Conservation (phyloP, 2,113 vertebrate genomes). For the Rhombomys opimus region DNA sequence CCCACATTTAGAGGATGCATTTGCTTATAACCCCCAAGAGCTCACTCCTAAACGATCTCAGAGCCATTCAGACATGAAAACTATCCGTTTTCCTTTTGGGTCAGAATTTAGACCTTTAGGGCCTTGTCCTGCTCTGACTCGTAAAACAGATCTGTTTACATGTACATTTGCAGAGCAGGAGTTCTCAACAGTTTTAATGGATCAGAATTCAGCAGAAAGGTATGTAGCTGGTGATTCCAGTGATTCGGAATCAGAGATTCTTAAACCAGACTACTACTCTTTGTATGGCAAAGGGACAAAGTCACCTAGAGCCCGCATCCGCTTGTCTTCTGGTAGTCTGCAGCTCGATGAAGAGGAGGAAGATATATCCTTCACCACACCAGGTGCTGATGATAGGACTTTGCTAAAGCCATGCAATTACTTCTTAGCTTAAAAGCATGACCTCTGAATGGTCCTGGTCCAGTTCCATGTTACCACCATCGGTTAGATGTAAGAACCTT, state of each 20-base stretch:
- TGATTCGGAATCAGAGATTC: constrained; percentile 93
- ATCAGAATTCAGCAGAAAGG: constrained; percentile 81
- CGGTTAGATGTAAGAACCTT: constrained; percentile 22
- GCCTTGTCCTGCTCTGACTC: constrained; percentile 91
- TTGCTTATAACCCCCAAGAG: constrained; percentile 88
- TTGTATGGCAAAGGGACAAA: constrained; percentile 86
- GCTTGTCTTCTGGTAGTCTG: constrained; percentile 95
- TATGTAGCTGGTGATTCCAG: constrained; percentile 91
- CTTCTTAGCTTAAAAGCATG: constrained; percentile 78
- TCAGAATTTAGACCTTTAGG: constrained; percentile 95
- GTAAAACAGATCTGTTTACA: constrained; percentile 76
- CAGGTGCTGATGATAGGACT: constrained; percentile 73
- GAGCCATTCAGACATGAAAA: constrained; percentile 95
- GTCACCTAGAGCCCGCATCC: constrained; percentile 89
- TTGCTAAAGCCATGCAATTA: constrained; percentile 78
- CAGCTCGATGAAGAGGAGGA: constrained; percentile 95
- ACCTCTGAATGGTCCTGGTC: constrained; percentile 12
- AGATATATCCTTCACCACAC: constrained; percentile 74
- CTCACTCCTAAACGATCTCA: constrained; percentile 90
- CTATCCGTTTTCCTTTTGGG: constrained; percentile 87
- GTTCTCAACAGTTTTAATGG: constrained; percentile 80
- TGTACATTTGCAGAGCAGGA: constrained; percentile 85
- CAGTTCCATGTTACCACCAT: constrained; percentile 15
- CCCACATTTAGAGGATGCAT: constrained; percentile 83
- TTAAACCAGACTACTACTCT: constrained; percentile 89